Evolutionary conservation across 2,888 invertebrate species (phyloP), one percentile per base, ranked within the genome.

Genomic region (Catocala sponsa): DNA sequence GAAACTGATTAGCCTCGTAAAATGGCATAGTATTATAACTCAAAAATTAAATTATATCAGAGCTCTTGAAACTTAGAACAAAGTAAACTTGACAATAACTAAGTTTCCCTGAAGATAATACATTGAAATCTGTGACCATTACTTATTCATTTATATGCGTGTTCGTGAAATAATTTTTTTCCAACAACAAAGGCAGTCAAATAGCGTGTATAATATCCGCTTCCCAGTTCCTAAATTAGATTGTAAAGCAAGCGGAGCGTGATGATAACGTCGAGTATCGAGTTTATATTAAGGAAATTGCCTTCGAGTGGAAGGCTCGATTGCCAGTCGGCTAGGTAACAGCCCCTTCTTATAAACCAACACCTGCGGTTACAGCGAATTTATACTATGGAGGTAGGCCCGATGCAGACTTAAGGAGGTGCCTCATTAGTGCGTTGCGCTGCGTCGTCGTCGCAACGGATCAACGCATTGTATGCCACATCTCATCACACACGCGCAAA

Each of bases 171-270:
- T 6, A 38, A 6, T 7, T 2, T 7, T 38, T 38, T 42, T 51
- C 41, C 13, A 56, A 11, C 42, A 25, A 56, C 47, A 53, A 74
- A 70, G 52, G 46, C 44, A 70, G 55, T 59, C 64, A 63, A 76
- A 73, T 67, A 66, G 60, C 65, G 68, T 74, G 72, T 62, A 59
- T 53, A 58, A 76, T 70, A 76, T 78, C 76, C 74, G 67, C 72
- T 84, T 81, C 78, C 77, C 67, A 63, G 68, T 73, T 78, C 72
- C 65, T 35, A 78, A 82, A 81, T 80, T 81, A 80, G 80, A 81
- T 80, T 80, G 71, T 74, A 63, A 70, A 72, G 77, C 69, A 71
- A 82, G 70, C 73, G 69, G 60, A 78, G 75, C 73, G 63, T 72
- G 72, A 66, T 78, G 82, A 79, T 77, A 80, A 76, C 69, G 65